A percentile compares a stretch with the other conserved stretches of the same genome.
Evolutionary conservation across 2,888 invertebrate genomes (phyloP).

Genomic region (Philereme vetulata): DNA sequence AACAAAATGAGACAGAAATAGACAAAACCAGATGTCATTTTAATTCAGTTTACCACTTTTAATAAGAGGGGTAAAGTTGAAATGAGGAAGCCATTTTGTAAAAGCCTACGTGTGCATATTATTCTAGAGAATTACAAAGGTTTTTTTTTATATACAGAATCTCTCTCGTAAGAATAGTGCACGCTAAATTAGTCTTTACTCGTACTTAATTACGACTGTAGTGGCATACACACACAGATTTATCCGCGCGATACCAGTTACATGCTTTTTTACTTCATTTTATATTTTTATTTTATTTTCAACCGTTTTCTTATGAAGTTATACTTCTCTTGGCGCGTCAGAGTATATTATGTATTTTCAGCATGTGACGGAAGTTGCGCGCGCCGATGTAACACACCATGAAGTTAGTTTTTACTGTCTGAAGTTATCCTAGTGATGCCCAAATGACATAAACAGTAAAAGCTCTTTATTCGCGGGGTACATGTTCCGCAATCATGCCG

Average conservation of each 20-base stretch:
- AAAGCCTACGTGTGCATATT: conserved; percentile 28
- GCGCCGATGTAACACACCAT: no score
- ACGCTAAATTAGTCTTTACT: conserved; percentile 41
- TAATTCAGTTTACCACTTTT: no score
- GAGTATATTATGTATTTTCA: no score
- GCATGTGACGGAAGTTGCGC: no score
- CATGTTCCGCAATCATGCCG: no score
- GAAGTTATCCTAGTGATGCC: no score
- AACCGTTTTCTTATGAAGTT: conserved; percentile 2
- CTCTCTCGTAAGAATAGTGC: conserved; percentile 35
- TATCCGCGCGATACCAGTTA: conserved; percentile 21
- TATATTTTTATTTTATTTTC: conserved; percentile 12
- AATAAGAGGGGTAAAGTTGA: not conserved
- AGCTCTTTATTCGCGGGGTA: no score
- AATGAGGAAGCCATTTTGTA: conserved; percentile 15
- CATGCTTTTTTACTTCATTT: conserved; percentile 6
- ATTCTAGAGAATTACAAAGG: conserved; percentile 29
- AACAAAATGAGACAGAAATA: no score
- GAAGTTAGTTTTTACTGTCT: no score
- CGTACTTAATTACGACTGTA: conserved; percentile 33
- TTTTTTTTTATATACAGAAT: conserved; percentile 26
- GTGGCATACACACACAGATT: conserved; percentile 24
- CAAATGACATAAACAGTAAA: no score
- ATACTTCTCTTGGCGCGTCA: no score
- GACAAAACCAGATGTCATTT: no score